Conservation (phyloP, 2,113 vertebrate genomes). For the Hippocampus abdominalis region DNA sequence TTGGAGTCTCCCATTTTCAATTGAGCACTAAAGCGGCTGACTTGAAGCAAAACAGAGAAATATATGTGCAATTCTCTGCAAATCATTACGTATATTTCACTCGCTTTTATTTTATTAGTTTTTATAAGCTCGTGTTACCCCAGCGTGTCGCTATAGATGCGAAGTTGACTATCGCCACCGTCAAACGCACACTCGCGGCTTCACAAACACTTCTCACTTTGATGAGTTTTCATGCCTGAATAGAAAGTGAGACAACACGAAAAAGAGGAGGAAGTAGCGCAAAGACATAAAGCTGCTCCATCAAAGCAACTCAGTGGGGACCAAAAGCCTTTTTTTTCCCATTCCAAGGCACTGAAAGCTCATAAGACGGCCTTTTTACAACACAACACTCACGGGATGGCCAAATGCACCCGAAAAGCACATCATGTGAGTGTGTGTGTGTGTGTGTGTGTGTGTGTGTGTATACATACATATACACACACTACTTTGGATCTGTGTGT, state of each 20-base stretch:
- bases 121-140: slow-evolving; percentile 41
- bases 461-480: no score
- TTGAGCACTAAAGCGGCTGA: neutral
- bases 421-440: neutral
- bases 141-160: slow-evolving; percentile 41
- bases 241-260: slow-evolving; percentile 34
- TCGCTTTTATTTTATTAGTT: slow-evolving; percentile 18
- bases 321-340: slow-evolving; percentile 3
- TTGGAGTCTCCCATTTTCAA: neutral
- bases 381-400: slow-evolving; percentile 8
- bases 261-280: slow-evolving; percentile 14
- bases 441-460: no score
- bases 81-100: neutral
- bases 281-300: slow-evolving; percentile 34
- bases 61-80: neutral
- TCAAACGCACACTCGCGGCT: slow-evolving; percentile 15
- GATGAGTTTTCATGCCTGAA: slow-evolving; percentile 31
- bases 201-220: slow-evolving; percentile 50
- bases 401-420: slow-evolving; percentile 4
- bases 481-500: no score
- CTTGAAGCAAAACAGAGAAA: neutral
- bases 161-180: slow-evolving; percentile 39
- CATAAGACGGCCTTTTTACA: slow-evolving; percentile 7
- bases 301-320: slow-evolving; percentile 33
- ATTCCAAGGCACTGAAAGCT: slow-evolving; percentile 26